Conservation (phyloP, 2,888 invertebrate species). For the Lasioglossum oenotherae region DNA sequence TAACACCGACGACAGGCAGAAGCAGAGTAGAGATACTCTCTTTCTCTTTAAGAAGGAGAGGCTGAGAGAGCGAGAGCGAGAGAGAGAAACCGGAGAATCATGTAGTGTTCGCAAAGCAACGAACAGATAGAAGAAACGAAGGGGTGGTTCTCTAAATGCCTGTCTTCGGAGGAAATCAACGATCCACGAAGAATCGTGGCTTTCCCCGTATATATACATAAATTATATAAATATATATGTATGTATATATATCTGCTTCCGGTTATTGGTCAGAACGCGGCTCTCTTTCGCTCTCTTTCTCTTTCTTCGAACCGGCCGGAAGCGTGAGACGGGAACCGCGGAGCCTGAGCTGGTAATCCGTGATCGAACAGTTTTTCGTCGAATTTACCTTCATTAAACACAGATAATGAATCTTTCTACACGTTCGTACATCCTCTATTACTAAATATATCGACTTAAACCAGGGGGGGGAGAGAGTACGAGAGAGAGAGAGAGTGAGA, state of each 20-base stretch:
- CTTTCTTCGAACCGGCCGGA: constrained; percentile 1
- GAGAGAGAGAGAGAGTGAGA: neutral
- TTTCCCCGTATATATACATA: neutral
- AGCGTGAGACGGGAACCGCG: neutral
- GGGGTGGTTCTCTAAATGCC: neutral
- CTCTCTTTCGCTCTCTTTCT: neutral
- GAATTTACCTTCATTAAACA: constrained; percentile 80
- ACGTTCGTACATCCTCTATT: constrained; percentile 83
- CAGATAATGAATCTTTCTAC: constrained; percentile 82
- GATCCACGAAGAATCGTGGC: neutral
- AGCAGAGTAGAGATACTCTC: neutral
- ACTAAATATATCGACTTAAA: constrained; percentile 69
- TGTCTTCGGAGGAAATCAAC: constrained; percentile 1
- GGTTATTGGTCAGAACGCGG: neutral
- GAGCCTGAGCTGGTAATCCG: constrained; percentile 27
- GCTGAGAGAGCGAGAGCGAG: too few relatives aligned
- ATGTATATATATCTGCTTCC: neutral
- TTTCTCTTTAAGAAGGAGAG: neutral
- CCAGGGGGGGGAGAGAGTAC: constrained; percentile 49
- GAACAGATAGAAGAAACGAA: neutral
- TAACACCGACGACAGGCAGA: neutral
- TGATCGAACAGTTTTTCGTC: constrained; percentile 75
- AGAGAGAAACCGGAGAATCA: neutral
- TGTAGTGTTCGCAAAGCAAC: neutral
- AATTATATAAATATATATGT: neutral